phyloP scores from a whole-genome alignment of 2,113 vertebrate species.

The Peromyscus leucopus region DNA sequence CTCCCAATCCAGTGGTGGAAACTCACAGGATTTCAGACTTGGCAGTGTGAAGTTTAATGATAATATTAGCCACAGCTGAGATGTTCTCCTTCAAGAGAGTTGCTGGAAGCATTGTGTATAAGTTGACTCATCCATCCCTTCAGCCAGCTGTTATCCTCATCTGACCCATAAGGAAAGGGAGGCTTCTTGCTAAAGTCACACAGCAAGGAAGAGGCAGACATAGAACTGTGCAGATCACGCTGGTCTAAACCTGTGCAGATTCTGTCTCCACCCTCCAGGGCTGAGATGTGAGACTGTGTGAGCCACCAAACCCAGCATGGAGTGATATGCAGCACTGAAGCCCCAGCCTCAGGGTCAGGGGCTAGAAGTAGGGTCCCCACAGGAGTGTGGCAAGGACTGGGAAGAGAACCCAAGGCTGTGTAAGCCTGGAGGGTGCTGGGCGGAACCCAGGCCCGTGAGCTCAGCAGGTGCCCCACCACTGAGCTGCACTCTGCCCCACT shows the following conservation, averaged over 20 bases:
- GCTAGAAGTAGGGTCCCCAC: no score
- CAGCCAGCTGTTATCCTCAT: background rate
- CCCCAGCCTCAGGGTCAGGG: background rate
- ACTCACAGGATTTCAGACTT: background rate
- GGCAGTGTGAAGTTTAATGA: background rate
- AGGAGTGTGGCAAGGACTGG: background rate
- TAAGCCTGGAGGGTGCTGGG: background rate
- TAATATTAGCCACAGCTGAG: conserved; percentile 13
- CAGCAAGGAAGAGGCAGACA: conserved; percentile 7
- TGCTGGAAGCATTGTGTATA: background rate
- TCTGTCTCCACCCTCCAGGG: background rate
- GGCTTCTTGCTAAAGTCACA: conserved; percentile 39
- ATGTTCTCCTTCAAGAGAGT: background rate
- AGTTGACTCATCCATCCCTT: background rate
- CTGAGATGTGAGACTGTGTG: background rate
- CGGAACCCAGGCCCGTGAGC: background rate
- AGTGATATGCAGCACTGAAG: no score
- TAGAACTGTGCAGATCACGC: background rate
- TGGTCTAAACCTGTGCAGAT: background rate
- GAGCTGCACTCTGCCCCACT: background rate
- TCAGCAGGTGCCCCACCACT: background rate
- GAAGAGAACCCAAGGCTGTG: background rate
- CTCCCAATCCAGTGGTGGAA: background rate
- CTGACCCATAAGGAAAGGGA: conserved; percentile 35
- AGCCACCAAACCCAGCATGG: background rate